Conservation (phyloP, 1,140 invertebrate species). For the Monomorium pharaonis region DNA sequence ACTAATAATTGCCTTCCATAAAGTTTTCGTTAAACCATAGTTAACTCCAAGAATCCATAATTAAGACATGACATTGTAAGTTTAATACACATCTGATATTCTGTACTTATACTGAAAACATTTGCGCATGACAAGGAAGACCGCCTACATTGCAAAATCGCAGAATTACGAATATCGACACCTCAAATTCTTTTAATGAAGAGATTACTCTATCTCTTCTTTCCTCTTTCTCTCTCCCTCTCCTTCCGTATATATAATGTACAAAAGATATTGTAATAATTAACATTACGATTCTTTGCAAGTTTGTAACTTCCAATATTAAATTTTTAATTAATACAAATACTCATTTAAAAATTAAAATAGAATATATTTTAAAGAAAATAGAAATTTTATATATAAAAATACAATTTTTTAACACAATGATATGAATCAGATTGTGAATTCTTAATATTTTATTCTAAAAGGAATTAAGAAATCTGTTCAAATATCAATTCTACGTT, state of each 20-base stretch:
- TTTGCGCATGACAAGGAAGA: constrained; percentile 7
- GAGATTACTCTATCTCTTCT: not conserved
- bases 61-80: constrained; percentile 30
- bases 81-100: constrained; percentile 28
- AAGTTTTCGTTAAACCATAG: constrained; percentile 45
- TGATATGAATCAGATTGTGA: not conserved
- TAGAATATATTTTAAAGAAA: not conserved
- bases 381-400: not conserved
- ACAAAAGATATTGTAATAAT: not conserved
- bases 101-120: not conserved
- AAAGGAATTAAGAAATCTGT: not conserved
- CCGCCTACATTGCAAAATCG: not conserved
- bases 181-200: not conserved
- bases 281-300: not conserved
- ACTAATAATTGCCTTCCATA: constrained; percentile 49
- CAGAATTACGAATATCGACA: constrained; percentile 6
- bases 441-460: not conserved
- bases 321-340: not conserved
- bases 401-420: not conserved
- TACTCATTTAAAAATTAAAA: not conserved
- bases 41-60: constrained; percentile 48
- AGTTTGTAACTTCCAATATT: not conserved
- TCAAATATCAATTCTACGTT: not conserved
- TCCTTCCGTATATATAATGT: too few species aligned
- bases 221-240: too few species aligned